Evolutionary conservation across 2,797 vertebrate species (phyloP).

Genomic region (Centroberyx gerrardi): DNA sequence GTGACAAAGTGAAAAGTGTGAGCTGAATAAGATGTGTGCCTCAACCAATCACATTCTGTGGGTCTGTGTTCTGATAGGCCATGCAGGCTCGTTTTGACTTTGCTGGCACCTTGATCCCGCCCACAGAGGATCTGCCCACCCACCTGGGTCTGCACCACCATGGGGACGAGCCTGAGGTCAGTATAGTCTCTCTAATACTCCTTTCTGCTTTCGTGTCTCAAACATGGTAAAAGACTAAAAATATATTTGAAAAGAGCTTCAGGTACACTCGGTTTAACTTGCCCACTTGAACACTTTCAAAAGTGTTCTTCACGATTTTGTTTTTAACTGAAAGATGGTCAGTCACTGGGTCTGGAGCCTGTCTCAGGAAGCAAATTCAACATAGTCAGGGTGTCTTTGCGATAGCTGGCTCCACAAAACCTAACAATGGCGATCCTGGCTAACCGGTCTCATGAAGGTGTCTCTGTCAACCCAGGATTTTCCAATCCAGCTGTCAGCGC

Average conservation of each 20-base stretch:
- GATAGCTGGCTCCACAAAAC: no score
- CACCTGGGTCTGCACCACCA: constrained; percentile 97
- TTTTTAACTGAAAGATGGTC: no score
- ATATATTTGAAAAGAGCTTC: not conserved
- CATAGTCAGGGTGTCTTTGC: no score
- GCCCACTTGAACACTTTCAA: no score
- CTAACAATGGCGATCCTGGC: no score
- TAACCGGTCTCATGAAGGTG: no score
- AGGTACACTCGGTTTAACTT: no score
- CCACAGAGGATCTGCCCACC: constrained; percentile 91
- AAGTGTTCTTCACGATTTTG: not conserved
- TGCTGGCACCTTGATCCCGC: constrained; percentile 90
- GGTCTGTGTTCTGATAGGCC: constrained; percentile 81
- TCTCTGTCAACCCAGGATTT: no score
- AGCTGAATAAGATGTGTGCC: not conserved
- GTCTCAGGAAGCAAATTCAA: no score
- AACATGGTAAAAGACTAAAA: not conserved
- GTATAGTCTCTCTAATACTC: constrained; percentile 13
- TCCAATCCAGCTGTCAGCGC: no score
- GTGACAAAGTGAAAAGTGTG: not conserved
- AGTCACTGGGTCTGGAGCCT: no score
- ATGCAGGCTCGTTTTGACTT: constrained; percentile 98
- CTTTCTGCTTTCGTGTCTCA: not conserved
- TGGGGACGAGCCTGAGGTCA: constrained; percentile 97
- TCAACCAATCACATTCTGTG: not conserved